Evolutionary conservation across 2,888 invertebrate genomes (phyloP).

Genomic region (Sesia bembeciformis): DNA sequence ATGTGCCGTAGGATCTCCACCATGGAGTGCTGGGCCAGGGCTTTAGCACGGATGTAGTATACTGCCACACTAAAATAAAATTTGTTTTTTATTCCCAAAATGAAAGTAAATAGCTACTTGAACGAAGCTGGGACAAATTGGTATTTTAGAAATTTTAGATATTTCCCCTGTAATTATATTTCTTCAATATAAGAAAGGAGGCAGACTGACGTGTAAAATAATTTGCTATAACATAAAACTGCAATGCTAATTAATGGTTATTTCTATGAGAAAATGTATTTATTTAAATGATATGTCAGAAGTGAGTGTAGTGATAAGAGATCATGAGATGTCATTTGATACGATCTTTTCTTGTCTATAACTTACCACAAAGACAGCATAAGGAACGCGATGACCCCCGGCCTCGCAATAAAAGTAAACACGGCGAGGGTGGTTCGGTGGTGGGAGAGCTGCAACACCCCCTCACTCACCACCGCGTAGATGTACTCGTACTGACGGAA

Average conservation of each 20-base stretch:
- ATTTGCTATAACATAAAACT: too few relatives aligned
- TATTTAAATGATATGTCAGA: too few relatives aligned
- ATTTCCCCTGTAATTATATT: too few relatives aligned
- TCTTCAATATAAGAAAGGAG: too few relatives aligned
- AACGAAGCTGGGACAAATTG: too few relatives aligned
- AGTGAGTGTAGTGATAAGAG: too few relatives aligned
- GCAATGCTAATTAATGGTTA: too few relatives aligned
- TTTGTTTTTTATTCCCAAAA: not conserved
- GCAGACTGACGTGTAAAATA: too few relatives aligned
- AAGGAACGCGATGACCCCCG: slow-evolving; percentile 76
- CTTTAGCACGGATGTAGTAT: slow-evolving; percentile 77
- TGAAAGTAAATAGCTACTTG: too few relatives aligned
- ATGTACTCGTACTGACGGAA: slow-evolving; percentile 72
- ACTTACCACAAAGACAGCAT: slow-evolving; percentile 76
- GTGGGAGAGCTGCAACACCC: slow-evolving; percentile 63
- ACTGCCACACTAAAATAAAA: slow-evolving; percentile 65
- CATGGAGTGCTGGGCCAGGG: slow-evolving; percentile 75
- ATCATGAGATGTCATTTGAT: too few relatives aligned
- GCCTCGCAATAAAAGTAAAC: slow-evolving; percentile 67
- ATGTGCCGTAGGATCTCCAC: slow-evolving; percentile 77
- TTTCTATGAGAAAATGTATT: too few relatives aligned
- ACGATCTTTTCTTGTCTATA: not conserved
- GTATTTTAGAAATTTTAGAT: too few relatives aligned
- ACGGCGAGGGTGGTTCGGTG: slow-evolving; percentile 52
- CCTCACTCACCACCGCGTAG: slow-evolving; percentile 73